Evolutionary conservation across 2,888 invertebrate genomes (phyloP).

Genomic region (Crossocerus cetratus): DNA sequence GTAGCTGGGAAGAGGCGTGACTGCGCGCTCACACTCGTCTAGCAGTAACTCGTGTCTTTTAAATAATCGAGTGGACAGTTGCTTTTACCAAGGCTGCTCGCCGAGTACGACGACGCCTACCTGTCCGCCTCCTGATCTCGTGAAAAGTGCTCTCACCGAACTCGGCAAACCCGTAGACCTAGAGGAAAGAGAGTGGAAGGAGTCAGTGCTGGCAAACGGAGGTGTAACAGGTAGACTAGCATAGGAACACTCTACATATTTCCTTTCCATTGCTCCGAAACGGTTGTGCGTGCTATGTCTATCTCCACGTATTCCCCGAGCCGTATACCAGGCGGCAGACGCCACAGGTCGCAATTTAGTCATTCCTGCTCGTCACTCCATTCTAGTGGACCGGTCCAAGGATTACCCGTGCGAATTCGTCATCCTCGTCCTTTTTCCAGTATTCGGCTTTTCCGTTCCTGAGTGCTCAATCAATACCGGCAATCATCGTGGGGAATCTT

Average conservation of each 20-base stretch:
- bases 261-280: constrained; percentile 8
- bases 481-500: background rate
- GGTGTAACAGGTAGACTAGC: constrained; percentile 25
- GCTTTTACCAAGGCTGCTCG: constrained; percentile 32
- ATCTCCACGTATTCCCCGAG: background rate
- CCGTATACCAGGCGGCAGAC: background rate
- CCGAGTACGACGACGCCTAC: constrained; percentile 16
- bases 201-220: background rate
- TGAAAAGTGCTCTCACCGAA: background rate
- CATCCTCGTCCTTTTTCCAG: too few relatives aligned
- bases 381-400: background rate
- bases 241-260: background rate
- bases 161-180: background rate
- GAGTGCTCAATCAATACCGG: background rate
- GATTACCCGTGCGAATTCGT: background rate
- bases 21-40: too few relatives aligned
- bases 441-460: background rate
- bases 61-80: constrained; percentile 30
- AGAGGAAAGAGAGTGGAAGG: background rate
- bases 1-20: background rate
- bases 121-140: background rate
- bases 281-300: background rate
- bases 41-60: background rate
- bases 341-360: constrained; percentile 14
- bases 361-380: background rate